Base-by-base conservation (phyloP, 2,888 invertebrate species). In the Acleris sparsana region DNA sequence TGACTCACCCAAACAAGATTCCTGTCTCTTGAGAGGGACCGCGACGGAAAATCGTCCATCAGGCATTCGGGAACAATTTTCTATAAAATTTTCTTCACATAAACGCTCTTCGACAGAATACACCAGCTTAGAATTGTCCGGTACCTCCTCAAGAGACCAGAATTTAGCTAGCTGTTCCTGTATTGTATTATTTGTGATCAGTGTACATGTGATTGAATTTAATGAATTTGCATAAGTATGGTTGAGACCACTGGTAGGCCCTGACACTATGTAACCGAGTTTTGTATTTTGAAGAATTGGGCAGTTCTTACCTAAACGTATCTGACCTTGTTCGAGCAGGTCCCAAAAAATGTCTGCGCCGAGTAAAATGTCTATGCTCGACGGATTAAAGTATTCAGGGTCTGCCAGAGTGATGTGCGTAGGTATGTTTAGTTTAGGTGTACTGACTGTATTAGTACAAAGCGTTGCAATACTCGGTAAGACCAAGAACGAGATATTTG, bases 91-190 rank as follows among this genome's bases (percentile, higher is more conserved):
- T 25, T 61, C 17, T 48, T 57, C 57, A 48, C 48, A 57, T 48
- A 29, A 17, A 29, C 53, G 53, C 53, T 57, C 56, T 25, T 48
- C 48, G n/a, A 46, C 56, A 46, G 44, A 44, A 57, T 57, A 57
- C 56, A 46, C 46, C 46, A 46, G 56, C 56, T 57, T 57, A 57
- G 56, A 57, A 57, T 57, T 57, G 56, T 57, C 56, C 56, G 56
- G 61, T 43, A 44, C n/a, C 43, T 61, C 61, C 52, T 53, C 61
- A 44, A 53, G 51, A 18, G 22, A 61, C 61, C 61, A 61, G 52
- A 61, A 61, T 61, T 52, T 53, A 53, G 61, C n/a, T 61, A 61
- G 52, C 43, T 61, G 61, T 52, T 61, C 61, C 52, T 61, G 52
- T 52, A 61, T 20, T 53, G 56, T 46, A 25, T 57, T 57, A 20